Conservation (phyloP, 2,797 vertebrate genomes). For the Hemitrygon akajei region DNA sequence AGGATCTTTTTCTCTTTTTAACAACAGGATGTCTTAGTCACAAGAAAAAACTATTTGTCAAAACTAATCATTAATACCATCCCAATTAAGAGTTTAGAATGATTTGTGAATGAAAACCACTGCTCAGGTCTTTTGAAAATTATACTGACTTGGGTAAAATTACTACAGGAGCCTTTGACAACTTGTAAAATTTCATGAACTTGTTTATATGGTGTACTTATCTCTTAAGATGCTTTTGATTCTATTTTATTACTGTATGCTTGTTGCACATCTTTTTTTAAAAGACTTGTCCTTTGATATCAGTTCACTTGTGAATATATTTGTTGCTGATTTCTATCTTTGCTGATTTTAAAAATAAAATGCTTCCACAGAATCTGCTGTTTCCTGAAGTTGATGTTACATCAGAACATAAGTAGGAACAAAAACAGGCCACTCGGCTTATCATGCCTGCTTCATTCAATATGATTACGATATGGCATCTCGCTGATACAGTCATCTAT, state of each 20-base stretch:
- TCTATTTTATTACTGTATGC: constrained; percentile 31
- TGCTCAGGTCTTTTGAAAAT: background rate
- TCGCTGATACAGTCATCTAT: no score
- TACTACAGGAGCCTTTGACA: background rate
- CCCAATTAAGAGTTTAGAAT: background rate
- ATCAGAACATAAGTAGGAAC: no score
- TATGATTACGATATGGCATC: no score
- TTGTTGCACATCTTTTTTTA: constrained; percentile 3
- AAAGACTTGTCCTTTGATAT: constrained; percentile 30
- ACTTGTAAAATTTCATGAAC: background rate
- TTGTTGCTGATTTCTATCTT: constrained; percentile 23
- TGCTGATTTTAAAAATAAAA: constrained; percentile 21
- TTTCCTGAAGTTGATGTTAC: background rate
- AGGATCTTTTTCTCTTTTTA: background rate
- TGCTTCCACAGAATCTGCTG: background rate
- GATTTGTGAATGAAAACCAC: background rate
- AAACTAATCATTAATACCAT: background rate
- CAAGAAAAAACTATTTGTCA: background rate
- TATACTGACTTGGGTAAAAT: background rate
- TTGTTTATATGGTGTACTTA: constrained; percentile 2
- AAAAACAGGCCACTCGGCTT: no score
- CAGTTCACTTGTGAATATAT: constrained; percentile 17
- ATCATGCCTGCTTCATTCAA: no score
- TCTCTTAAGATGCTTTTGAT: constrained; percentile 13
- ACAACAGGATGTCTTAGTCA: background rate